Conservation (phyloP, 35 echinoderm and acorn worm genomes). For the Heliocidaris tuberculata region DNA sequence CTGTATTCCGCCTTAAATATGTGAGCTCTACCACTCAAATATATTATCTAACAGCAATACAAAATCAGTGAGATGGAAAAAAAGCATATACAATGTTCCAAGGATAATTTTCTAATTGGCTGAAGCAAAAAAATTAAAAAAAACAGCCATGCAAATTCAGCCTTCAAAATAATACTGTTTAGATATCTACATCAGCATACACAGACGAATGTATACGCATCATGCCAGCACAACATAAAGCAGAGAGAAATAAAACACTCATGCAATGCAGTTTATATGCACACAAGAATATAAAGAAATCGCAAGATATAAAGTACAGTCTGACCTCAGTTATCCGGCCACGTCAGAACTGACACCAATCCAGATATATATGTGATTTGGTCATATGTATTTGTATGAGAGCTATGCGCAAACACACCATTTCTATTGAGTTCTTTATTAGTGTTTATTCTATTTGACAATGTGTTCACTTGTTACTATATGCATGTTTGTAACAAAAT, state of each 20-base stretch:
- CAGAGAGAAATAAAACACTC: not conserved
- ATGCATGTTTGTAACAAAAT: too few species aligned
- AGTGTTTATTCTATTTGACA: too few species aligned
- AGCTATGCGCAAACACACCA: too few species aligned
- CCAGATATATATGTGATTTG: too few species aligned
- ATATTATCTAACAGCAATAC: not conserved
- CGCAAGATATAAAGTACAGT: too few species aligned
- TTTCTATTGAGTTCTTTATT: too few species aligned
- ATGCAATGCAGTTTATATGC: not conserved
- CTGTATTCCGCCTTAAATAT: not conserved
- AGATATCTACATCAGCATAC: not conserved
- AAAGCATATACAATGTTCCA: not conserved
- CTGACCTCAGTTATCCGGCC: too few species aligned
- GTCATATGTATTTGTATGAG: too few species aligned
- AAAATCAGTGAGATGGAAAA: not conserved
- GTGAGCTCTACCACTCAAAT: not conserved
- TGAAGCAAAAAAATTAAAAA: not conserved
- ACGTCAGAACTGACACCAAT: too few species aligned
- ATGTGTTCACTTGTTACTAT: too few species aligned
- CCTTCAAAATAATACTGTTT: not conserved
- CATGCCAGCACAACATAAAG: not conserved
- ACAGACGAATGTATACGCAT: not conserved
- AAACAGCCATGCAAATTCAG: not conserved
- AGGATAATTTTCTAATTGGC: not conserved
- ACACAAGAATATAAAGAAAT: too few species aligned